Percentiles rank a stretch among this genome's conserved stretches.
Conservation (phyloP, 1,140 invertebrate species). For the Tetranychus cinnabarinus region DNA sequence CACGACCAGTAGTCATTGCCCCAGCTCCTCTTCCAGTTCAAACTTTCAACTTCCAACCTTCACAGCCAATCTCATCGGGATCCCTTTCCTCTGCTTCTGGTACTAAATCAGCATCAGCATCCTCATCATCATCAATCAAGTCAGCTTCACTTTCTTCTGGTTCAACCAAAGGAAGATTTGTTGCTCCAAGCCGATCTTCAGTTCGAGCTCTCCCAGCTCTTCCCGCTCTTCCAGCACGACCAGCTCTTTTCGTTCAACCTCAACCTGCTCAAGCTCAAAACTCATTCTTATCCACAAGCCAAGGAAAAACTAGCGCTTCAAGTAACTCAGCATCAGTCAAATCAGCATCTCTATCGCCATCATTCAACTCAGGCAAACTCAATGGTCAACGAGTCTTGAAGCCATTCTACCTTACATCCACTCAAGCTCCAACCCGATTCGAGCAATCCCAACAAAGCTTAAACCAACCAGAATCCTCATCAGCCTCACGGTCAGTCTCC, state of each 20-base stretch:
- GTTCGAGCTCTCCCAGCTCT: too few species aligned
- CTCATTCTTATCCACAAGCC: not conserved
- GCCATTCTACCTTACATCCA: too few species aligned
- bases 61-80: not conserved
- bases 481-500: not conserved
- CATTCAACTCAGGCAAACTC: not conserved
- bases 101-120: too few species aligned
- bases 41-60: not conserved
- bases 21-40: not conserved
- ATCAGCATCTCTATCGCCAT: not conserved
- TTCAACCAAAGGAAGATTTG: too few species aligned
- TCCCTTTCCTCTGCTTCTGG: not conserved
- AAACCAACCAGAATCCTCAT: not conserved
- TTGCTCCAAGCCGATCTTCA: too few species aligned
- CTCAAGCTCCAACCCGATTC: not conserved
- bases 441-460: not conserved
- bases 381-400: too few species aligned
- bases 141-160: too few species aligned
- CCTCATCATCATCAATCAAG: too few species aligned
- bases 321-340: too few species aligned
- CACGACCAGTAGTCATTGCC: not conserved
- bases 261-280: not conserved
- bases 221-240: too few species aligned
- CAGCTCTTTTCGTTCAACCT: not conserved
- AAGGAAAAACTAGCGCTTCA: too few species aligned